Percentiles rank a stretch among this genome's conserved stretches.
These are phyloP conservation scores for Sturnira hondurensis DNA, from an alignment of 2,113 vertebrate species.

Conservation along the genomic window DNA sequence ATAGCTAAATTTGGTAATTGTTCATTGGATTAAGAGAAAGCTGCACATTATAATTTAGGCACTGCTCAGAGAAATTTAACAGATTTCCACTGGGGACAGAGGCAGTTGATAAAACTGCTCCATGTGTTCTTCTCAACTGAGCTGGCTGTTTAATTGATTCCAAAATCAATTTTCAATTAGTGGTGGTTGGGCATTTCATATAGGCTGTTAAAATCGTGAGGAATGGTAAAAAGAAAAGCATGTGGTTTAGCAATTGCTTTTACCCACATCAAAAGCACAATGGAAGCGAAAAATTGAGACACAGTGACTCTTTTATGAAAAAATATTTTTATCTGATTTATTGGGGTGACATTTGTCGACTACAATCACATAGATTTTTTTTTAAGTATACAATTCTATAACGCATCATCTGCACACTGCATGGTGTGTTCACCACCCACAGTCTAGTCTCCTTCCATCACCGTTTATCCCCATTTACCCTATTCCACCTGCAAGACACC, in stretches of 20 bases:
- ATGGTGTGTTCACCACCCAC: background rate
- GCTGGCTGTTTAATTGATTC: constrained; percentile 72
- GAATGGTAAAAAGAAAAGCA: constrained; percentile 64
- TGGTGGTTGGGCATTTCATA: constrained; percentile 71
- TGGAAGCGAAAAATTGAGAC: constrained; percentile 23
- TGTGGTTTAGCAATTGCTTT: constrained; percentile 71
- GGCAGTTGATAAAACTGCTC: constrained; percentile 35
- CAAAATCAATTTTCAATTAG: constrained; percentile 83
- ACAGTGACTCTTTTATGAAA: background rate
- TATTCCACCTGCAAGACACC: background rate
- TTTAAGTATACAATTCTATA: background rate
- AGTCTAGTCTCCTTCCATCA: background rate
- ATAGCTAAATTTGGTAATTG: background rate
- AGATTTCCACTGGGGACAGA: background rate
- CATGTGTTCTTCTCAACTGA: constrained; percentile 39
- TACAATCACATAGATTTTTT: background rate
- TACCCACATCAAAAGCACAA: constrained; percentile 59
- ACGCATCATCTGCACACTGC: background rate
- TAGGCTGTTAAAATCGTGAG: constrained; percentile 70
- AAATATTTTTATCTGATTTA: background rate
- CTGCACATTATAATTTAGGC: background rate
- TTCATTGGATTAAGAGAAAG: background rate
- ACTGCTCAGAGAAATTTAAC: constrained; percentile 36
- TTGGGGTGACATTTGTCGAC: background rate
- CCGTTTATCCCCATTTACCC: background rate